These are phyloP conservation scores for Gymnoscopelus braueri DNA, from an alignment of 2,797 vertebrate species.

Conservation along the genomic window DNA sequence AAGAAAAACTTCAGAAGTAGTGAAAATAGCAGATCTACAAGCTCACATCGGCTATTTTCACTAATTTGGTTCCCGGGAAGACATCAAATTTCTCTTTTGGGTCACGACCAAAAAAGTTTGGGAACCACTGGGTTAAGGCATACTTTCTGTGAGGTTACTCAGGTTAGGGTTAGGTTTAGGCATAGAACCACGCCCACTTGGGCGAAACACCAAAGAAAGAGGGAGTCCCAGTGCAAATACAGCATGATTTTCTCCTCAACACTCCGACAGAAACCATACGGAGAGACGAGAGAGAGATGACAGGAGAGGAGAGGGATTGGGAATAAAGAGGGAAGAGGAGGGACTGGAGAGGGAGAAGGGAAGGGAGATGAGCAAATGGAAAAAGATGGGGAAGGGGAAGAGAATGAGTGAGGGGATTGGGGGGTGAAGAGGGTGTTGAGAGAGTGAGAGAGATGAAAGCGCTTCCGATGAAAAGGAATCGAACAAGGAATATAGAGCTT, in stretches of 20 bases:
- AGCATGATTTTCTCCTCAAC: slow-evolving; percentile 76
- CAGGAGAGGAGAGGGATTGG: slow-evolving; percentile 27
- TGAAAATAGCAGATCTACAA: too few species aligned
- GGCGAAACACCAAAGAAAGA: too few species aligned
- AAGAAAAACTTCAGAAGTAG: too few species aligned
- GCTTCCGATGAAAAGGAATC: slow-evolving; percentile 32
- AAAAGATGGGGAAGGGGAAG: slow-evolving; percentile 55
- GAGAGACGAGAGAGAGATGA: slow-evolving; percentile 47
- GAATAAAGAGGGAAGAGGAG: slow-evolving; percentile 28
- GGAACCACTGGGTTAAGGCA: too few species aligned
- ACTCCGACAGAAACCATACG: slow-evolving; percentile 77
- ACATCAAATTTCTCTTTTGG: too few species aligned
- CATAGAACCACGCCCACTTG: too few species aligned
- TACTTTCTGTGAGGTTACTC: too few species aligned
- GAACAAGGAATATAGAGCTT: slow-evolving; percentile 36
- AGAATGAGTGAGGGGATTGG: slow-evolving; percentile 36
- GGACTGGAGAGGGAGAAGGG: not conserved
- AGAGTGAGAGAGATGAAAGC: slow-evolving; percentile 51
- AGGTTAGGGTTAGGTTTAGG: too few species aligned
- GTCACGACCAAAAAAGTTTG: too few species aligned
- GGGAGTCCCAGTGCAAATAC: slow-evolving; percentile 49
- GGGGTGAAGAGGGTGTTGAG: slow-evolving; percentile 29
- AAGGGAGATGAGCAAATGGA: slow-evolving; percentile 29
- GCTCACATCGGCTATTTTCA: too few species aligned
- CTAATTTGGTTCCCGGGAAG: too few species aligned